Conservation (phyloP, 2,113 vertebrate genomes). For the Percopsis transmontana region DNA sequence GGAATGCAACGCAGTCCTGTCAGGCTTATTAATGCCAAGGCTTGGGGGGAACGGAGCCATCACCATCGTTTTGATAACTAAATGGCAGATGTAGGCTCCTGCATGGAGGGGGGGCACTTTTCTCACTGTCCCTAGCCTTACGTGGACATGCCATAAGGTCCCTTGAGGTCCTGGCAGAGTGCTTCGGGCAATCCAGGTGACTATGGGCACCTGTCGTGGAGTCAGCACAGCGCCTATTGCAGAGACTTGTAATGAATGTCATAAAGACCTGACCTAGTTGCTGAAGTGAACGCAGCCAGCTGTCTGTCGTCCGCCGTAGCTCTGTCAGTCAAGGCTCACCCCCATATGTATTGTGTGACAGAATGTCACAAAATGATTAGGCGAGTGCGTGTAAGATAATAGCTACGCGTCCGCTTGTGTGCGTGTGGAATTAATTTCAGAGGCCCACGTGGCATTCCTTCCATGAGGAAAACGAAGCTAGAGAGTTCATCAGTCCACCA, state of each 20-base stretch:
- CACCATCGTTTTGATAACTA: slow-evolving; percentile 45
- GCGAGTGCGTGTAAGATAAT: no score
- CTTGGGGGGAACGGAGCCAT: slow-evolving; percentile 41
- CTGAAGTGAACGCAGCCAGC: slow-evolving; percentile 60
- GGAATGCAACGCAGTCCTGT: slow-evolving; percentile 61
- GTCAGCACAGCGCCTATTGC: slow-evolving; percentile 40
- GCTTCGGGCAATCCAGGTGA: slow-evolving; percentile 45
- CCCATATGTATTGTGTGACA: slow-evolving; percentile 6
- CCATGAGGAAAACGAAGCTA: no score
- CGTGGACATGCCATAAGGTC: not conserved
- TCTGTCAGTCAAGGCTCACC: slow-evolving; percentile 51
- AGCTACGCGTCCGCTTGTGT: no score
- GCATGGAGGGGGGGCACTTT: slow-evolving; percentile 43
- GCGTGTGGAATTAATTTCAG: no score
- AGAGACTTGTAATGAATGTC: slow-evolving; percentile 60
- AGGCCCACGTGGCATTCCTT: no score
- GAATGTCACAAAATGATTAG: slow-evolving; percentile 15
- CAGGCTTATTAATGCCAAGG: slow-evolving; percentile 67
- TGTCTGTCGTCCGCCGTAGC: slow-evolving; percentile 44
- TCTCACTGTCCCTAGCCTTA: slow-evolving; percentile 8
- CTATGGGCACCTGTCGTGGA: slow-evolving; percentile 28
- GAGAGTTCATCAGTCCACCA: no score
- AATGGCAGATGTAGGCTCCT: slow-evolving; percentile 41
- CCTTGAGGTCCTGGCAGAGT: slow-evolving; percentile 14
- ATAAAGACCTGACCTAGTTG: slow-evolving; percentile 64